Percentiles rank a stretch among this genome's conserved stretches.
phyloP scores from a whole-genome alignment of 2,888 invertebrate genomes.

The Neoaliturus tenellus region DNA sequence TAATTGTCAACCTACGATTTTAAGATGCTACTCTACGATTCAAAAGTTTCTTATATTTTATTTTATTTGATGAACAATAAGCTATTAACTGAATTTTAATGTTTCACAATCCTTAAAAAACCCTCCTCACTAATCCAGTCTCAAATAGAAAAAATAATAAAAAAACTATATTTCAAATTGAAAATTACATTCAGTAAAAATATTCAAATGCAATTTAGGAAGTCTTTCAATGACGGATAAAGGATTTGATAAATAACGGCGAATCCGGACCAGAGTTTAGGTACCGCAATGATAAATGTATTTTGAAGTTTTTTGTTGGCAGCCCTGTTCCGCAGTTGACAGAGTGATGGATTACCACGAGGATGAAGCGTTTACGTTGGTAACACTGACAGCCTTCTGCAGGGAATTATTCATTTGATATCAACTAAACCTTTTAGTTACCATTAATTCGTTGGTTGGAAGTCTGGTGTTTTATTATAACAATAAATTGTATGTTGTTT shows the following conservation, averaged over 20 bases:
- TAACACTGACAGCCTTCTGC: constrained; percentile 30
- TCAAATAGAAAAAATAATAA: not conserved
- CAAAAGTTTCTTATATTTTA: too few relatives aligned
- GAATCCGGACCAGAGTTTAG: constrained; percentile 9
- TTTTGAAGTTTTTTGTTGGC: constrained; percentile 30
- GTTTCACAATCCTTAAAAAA: too few relatives aligned
- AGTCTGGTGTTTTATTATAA: too few relatives aligned
- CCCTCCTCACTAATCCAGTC: not conserved
- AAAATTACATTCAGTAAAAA: not conserved
- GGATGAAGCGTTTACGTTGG: constrained; percentile 35
- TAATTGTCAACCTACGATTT: too few relatives aligned
- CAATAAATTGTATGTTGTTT: too few relatives aligned
- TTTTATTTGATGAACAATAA: too few relatives aligned
- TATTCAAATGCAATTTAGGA: not conserved
- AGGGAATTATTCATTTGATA: constrained; percentile 23
- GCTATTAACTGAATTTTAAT: too few relatives aligned
- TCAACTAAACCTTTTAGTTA: constrained; percentile 7
- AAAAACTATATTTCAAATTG: not conserved
- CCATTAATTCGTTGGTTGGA: too few relatives aligned
- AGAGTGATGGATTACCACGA: constrained; percentile 24
- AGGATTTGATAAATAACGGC: constrained; percentile 7
- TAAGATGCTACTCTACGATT: too few relatives aligned
- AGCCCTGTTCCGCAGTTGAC: constrained; percentile 25
- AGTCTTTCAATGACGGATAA: not conserved
- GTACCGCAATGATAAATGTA: constrained; percentile 13